Conservation (phyloP, 2,113 vertebrate genomes). For the Tachysurus vachellii region DNA sequence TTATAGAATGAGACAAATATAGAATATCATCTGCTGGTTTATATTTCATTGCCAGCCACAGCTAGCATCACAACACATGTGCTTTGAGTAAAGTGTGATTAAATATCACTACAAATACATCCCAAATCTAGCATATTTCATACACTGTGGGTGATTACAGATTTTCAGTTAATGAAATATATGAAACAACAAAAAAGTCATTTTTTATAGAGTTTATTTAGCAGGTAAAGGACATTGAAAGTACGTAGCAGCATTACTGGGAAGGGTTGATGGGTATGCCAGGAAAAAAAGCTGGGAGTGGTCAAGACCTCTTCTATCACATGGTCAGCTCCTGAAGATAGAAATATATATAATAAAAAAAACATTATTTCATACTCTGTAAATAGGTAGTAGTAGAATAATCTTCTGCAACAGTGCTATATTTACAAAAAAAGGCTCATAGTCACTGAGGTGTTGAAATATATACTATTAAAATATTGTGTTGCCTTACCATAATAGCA, state of each 20-base stretch:
- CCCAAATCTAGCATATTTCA: slow-evolving; percentile 24
- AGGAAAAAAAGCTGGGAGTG: slow-evolving; percentile 59
- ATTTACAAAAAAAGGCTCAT: background rate
- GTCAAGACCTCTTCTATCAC: slow-evolving; percentile 61
- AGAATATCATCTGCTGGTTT: slow-evolving; percentile 11
- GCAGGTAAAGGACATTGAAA: slow-evolving; percentile 72
- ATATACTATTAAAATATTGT: background rate
- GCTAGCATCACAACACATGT: slow-evolving; percentile 4
- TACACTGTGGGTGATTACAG: slow-evolving; percentile 7
- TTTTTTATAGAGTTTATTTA: slow-evolving; percentile 76
- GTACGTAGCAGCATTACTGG: slow-evolving; percentile 77
- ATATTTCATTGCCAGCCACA: background rate
- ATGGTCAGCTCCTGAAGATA: slow-evolving; percentile 77
- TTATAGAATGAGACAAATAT: background rate
- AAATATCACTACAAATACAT: background rate
- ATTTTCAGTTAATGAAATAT: slow-evolving; percentile 7
- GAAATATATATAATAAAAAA: background rate
- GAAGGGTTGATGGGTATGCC: slow-evolving; percentile 63
- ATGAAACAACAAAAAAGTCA: slow-evolving; percentile 35
- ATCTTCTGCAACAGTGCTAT: background rate
- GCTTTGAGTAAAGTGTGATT: slow-evolving; percentile 22
- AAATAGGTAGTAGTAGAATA: background rate
- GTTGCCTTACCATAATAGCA: slow-evolving; percentile 91
- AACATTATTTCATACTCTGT: background rate
- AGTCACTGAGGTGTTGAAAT: background rate